Conservation (phyloP, 2,113 vertebrate species). For the Corythaixoides concolor region DNA sequence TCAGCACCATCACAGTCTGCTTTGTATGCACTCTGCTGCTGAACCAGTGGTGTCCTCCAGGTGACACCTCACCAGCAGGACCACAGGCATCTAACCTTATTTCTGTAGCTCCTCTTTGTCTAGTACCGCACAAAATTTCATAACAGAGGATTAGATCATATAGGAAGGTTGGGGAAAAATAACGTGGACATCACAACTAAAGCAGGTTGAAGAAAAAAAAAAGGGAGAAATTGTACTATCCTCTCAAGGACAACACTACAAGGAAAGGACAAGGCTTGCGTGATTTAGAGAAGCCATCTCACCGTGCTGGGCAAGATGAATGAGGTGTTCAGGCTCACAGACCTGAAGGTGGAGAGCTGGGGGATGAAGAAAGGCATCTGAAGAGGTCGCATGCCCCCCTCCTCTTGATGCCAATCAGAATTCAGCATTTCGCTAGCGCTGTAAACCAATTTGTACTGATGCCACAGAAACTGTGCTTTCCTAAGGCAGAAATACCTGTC, state of each 20-base stretch:
- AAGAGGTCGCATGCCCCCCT: not conserved
- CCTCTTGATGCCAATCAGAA: not conserved
- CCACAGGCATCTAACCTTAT: not conserved
- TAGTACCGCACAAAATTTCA: not conserved
- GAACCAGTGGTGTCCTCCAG: not conserved
- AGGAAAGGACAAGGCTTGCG: not conserved
- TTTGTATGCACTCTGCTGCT: not conserved
- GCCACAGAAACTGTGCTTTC: conserved; percentile 5
- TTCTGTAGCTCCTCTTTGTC: not conserved
- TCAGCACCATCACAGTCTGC: not conserved
- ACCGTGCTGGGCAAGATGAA: not conserved
- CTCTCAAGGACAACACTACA: not conserved
- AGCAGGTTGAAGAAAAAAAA: not conserved
- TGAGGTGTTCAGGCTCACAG: not conserved
- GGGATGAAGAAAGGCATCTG: not conserved
- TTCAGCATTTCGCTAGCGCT: not conserved
- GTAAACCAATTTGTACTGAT: conserved; percentile 4
- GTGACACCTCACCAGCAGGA: not conserved
- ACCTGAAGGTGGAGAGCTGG: not conserved
- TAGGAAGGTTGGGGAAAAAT: not conserved
- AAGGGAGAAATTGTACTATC: not conserved
- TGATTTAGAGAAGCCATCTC: not conserved
- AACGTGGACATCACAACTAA: not conserved
- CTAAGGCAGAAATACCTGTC: not conserved
- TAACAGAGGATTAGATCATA: not conserved